Conservation (phyloP, 2,888 invertebrate species). For the Tipula vernalis region DNA sequence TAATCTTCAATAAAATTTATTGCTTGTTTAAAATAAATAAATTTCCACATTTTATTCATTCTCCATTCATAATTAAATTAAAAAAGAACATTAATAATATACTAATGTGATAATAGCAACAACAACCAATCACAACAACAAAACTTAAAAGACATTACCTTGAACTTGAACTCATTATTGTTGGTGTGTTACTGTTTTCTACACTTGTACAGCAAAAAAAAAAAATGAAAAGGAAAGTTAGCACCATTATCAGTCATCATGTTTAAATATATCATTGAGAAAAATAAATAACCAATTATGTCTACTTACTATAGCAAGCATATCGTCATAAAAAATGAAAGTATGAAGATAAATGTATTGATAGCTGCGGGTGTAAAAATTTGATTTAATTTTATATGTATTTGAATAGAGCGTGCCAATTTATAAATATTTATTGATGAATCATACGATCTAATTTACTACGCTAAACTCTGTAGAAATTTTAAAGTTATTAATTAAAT, state of each 20-base stretch:
- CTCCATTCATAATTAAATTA: neutral
- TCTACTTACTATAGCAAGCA: neutral
- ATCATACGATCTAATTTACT: too few relatives aligned
- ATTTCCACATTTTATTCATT: neutral
- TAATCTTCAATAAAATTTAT: neutral
- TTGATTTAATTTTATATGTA: neutral
- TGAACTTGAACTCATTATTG: neutral
- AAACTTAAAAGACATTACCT: neutral
- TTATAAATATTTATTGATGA: neutral
- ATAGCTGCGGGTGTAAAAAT: neutral
- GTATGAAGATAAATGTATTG: neutral
- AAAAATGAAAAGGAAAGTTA: neutral
- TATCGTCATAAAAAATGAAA: neutral
- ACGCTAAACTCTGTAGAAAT: too few relatives aligned
- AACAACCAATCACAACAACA: neutral
- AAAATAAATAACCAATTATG: neutral
- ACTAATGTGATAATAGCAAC: neutral
- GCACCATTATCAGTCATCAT: neutral
- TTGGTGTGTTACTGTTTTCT: neutral
- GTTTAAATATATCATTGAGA: neutral
- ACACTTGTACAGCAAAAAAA: neutral
- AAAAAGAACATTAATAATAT: neutral
- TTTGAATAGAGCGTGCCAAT: neutral
- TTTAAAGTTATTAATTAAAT: neutral
- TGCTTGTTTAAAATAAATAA: neutral